These are phyloP conservation scores for Trinorchestia longiramus DNA, from an alignment of 1,140 invertebrate species.

Conservation along the genomic window DNA sequence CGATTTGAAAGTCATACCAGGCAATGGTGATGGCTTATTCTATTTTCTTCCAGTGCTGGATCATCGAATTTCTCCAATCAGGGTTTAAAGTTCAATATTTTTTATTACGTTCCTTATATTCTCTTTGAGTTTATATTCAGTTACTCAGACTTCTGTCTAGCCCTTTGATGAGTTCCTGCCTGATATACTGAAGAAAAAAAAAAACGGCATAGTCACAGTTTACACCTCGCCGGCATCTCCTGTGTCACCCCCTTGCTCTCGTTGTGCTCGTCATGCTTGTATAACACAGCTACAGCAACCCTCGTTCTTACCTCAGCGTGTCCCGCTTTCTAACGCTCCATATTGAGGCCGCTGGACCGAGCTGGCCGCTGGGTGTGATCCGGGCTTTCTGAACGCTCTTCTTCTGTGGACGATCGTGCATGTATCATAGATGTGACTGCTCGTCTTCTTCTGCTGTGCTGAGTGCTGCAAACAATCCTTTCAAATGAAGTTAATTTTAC, in stretches of 20 bases:
- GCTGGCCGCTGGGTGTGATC: not conserved
- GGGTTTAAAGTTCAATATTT: not conserved
- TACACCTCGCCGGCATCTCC: not conserved
- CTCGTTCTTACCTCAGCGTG: no score
- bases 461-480: no score
- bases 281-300: not conserved
- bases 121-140: not conserved
- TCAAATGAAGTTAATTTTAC: no score
- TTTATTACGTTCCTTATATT: not conserved
- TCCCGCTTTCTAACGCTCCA: not conserved
- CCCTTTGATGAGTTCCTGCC: not conserved
- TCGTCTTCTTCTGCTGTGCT: no score
- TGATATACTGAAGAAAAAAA: not conserved
- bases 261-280: not conserved
- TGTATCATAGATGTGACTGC: no score
- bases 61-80: not conserved
- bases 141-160: not conserved
- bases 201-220: not conserved
- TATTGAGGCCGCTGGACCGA: not conserved
- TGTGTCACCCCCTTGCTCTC: not conserved
- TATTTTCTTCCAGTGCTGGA: not conserved
- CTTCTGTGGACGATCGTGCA: not conserved
- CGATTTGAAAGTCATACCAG: not conserved
- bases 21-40: not conserved
- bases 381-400: not conserved